Percentiles rank a stretch among this genome's conserved stretches.
Conservation (phyloP, 23 tunicate genomes). For the Phallusia fumigata region DNA sequence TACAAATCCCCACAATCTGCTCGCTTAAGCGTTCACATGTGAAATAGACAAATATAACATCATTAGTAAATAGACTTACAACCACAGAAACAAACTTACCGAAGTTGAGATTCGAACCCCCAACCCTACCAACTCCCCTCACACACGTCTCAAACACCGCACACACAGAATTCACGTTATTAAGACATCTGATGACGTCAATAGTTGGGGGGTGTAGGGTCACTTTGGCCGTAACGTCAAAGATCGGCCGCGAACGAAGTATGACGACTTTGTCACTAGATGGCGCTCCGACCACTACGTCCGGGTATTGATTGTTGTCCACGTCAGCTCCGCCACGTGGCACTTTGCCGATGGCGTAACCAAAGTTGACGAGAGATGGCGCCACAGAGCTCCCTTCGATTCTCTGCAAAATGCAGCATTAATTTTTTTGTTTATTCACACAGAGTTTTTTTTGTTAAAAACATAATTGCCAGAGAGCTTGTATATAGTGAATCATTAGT, state of each 20-base stretch:
- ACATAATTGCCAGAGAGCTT: no score
- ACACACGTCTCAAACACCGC: not conserved
- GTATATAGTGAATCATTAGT: no score
- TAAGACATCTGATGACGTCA: conserved; percentile 13
- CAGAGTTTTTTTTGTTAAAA: no score
- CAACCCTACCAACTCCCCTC: not conserved
- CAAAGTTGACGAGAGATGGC: conserved; percentile 9
- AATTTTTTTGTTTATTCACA: no score
- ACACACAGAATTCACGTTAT: not conserved
- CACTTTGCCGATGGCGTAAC: not conserved
- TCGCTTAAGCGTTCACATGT: no score
- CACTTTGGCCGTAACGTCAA: not conserved
- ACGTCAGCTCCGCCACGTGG: not conserved
- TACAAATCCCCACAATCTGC: no score
- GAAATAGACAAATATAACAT: no score
- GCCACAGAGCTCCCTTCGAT: not conserved
- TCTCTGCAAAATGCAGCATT: not conserved
- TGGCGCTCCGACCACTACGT: conserved; percentile 20
- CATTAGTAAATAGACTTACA: no score
- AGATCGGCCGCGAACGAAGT: conserved; percentile 7
- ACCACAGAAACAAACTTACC: not conserved
- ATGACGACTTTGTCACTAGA: conserved; percentile 1
- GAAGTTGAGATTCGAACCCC: not conserved
- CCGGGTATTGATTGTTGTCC: conserved; percentile 21
- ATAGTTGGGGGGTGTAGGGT: not conserved